These are phyloP conservation scores for Piezodorus guildinii DNA, from an alignment of 1,140 invertebrate genomes.

Conservation along the genomic window DNA sequence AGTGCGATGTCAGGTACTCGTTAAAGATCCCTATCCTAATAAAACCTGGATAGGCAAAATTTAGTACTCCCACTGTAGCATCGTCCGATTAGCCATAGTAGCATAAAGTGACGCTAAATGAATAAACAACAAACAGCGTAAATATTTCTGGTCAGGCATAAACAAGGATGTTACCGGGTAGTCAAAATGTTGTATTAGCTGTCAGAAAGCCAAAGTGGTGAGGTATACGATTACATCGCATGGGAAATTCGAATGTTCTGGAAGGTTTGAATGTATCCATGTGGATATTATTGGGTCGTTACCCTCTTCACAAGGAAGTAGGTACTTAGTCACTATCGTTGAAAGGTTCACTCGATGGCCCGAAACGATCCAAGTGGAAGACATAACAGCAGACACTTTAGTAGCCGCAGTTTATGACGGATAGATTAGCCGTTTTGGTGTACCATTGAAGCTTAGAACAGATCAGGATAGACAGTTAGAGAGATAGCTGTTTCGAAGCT, in stretches of 20 bases:
- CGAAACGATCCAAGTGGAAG: conserved; percentile 32
- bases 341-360: conserved; percentile 37
- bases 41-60: too few relatives aligned
- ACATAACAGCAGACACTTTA: conserved; percentile 33
- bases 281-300: conserved; percentile 36
- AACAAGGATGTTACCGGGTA: background rate
- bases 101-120: too few relatives aligned
- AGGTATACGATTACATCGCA: background rate
- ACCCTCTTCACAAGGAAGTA: conserved; percentile 30
- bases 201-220: background rate
- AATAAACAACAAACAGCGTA: too few relatives aligned
- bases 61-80: too few relatives aligned
- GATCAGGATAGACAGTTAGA: conserved; percentile 35
- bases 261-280: conserved; percentile 30
- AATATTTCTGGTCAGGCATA: too few relatives aligned
- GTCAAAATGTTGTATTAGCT: background rate
- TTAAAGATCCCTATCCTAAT: too few relatives aligned
- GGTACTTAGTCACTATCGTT: conserved; percentile 36
- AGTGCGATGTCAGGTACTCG: too few relatives aligned
- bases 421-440: conserved; percentile 34
- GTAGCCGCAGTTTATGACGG: conserved; percentile 31
- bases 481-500: conserved; percentile 25
- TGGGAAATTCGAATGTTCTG: background rate
- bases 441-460: conserved; percentile 32
- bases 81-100: too few relatives aligned